Evolutionary conservation across 2,888 invertebrate species (phyloP).

Genomic region (Plutella xylostella): DNA sequence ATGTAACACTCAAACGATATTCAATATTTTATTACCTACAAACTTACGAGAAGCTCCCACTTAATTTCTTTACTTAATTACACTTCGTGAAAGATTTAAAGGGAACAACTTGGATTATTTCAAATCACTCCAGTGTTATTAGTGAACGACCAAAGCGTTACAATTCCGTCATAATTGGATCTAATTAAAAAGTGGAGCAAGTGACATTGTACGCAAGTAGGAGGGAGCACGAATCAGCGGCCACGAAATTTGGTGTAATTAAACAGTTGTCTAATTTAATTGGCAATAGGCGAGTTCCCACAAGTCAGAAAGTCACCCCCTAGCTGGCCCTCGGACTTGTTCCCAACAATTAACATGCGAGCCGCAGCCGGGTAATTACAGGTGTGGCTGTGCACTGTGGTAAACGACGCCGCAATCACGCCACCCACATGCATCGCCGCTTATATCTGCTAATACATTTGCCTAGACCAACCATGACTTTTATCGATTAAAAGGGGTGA

Average conservation of each 20-base stretch:
- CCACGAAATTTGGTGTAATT: constrained; percentile 47
- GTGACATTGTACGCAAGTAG: constrained; percentile 27
- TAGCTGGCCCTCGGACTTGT: constrained; percentile 39
- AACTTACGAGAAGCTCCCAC: no score
- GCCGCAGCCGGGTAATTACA: constrained; percentile 39
- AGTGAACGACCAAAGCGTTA: constrained; percentile 24
- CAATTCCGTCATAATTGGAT: constrained; percentile 39
- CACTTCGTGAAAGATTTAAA: not conserved
- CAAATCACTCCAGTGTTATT: constrained; percentile 29
- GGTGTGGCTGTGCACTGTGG: constrained; percentile 31
- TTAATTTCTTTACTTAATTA: not conserved
- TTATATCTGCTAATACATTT: no score
- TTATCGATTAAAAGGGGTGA: no score
- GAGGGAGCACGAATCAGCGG: constrained; percentile 27
- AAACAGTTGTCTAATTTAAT: constrained; percentile 65
- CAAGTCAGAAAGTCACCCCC: constrained; percentile 55
- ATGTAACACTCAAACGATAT: not conserved
- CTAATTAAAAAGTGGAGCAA: constrained; percentile 33
- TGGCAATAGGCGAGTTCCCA: constrained; percentile 65
- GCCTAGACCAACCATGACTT: no score
- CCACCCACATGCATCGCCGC: no score
- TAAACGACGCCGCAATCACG: constrained; percentile 43
- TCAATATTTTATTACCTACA: not conserved
- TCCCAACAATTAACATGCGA: constrained; percentile 59
- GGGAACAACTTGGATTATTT: constrained; percentile 29